Evolutionary conservation across 2,113 vertebrate genomes (phyloP).

Genomic region (Pollimyrus isidori): DNA sequence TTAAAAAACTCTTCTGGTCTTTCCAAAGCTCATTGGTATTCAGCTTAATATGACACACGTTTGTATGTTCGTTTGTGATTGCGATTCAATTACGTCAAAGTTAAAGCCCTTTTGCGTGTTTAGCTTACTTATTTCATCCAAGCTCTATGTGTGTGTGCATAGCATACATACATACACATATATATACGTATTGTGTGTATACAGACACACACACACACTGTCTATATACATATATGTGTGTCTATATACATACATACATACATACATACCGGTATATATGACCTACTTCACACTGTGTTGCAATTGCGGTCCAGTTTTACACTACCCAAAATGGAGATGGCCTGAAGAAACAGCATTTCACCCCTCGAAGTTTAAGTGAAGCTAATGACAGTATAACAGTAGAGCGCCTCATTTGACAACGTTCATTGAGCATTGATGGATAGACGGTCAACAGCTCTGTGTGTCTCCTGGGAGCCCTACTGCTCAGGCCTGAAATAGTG

Average conservation of each 20-base stretch:
- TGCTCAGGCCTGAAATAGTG: neutral
- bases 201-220: too few relatives aligned
- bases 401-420: neutral
- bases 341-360: neutral
- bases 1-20: neutral
- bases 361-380: neutral
- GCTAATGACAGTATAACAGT: neutral
- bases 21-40: neutral
- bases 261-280: too few relatives aligned
- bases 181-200: too few relatives aligned
- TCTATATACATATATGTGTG: too few relatives aligned
- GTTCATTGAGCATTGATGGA: neutral
- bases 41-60: neutral
- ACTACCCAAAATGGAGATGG: neutral
- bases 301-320: neutral
- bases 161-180: too few relatives aligned
- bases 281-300: neutral
- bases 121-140: neutral
- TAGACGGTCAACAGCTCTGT: neutral
- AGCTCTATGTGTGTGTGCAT: neutral
- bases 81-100: neutral
- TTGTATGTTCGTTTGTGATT: neutral
- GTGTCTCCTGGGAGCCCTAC: neutral
- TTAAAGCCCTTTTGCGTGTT: neutral
- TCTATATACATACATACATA: neutral